Conservation (phyloP, 2,888 invertebrate genomes). For the Drosophila heteroneura region DNA sequence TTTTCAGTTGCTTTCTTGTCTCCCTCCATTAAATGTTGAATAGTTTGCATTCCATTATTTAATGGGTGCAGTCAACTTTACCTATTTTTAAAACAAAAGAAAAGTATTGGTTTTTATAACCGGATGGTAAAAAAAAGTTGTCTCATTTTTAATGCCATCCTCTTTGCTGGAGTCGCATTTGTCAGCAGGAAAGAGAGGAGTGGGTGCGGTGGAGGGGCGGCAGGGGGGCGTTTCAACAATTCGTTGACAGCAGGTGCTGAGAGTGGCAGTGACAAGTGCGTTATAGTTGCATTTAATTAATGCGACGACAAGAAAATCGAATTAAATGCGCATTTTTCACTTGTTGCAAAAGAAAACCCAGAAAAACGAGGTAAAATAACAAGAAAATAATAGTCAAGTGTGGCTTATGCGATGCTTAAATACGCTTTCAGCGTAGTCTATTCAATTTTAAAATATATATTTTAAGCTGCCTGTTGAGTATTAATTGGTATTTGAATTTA, state of each 20-base stretch:
- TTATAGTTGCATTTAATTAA: conserved; percentile 73
- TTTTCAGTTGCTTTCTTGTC: not conserved
- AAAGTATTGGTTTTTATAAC: conserved; percentile 7
- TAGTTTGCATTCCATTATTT: conserved; percentile 11
- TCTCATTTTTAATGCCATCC: conserved; percentile 13
- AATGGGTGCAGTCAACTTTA: conserved; percentile 19
- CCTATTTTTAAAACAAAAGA: conserved; percentile 3
- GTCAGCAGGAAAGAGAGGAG: not conserved
- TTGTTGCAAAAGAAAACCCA: conserved; percentile 15
- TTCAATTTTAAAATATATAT: no score
- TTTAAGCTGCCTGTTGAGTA: not conserved
- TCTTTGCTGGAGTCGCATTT: not conserved
- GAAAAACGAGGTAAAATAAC: not conserved
- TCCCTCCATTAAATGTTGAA: conserved; percentile 9
- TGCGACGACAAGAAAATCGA: conserved; percentile 60
- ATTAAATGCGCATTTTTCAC: conserved; percentile 51
- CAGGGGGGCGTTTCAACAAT: not conserved
- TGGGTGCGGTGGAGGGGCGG: not conserved
- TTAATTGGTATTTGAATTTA: not conserved
- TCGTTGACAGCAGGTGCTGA: conserved; percentile 37
- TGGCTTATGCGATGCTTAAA: not conserved
- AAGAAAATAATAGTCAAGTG: not conserved
- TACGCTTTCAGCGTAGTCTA: not conserved
- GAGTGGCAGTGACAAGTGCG: conserved; percentile 41
- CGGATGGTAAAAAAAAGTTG: conserved; percentile 12